A percentile compares a stretch with the other conserved stretches of the same genome.
Conservation (phyloP, 2,888 invertebrate genomes). For the Diadromus collaris region DNA sequence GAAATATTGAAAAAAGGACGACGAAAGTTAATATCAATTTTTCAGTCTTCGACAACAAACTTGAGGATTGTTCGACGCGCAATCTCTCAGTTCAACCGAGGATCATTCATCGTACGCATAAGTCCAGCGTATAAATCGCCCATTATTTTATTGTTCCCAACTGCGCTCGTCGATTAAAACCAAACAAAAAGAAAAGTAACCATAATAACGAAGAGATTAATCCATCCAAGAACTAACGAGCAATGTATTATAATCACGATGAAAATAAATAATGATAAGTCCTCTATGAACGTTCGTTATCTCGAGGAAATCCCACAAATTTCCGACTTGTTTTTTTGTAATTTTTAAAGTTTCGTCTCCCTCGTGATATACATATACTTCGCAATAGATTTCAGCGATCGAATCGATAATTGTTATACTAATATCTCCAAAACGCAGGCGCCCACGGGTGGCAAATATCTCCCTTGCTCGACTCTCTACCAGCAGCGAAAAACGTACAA, state of each 20-base stretch:
- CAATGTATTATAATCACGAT: neutral
- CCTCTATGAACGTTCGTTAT: neutral
- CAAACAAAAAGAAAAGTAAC: neutral
- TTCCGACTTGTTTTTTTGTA: neutral
- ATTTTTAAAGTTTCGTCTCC: neutral
- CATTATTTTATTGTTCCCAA: neutral
- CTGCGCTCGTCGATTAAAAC: neutral
- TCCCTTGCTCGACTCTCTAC: neutral
- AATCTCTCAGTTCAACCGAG: neutral
- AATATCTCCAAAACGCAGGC: neutral
- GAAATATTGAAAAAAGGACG: neutral
- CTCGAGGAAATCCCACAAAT: neutral
- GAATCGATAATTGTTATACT: neutral
- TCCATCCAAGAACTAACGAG: neutral
- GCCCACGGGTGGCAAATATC: conserved; percentile 9
- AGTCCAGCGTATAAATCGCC: neutral
- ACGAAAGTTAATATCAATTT: neutral
- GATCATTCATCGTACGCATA: neutral
- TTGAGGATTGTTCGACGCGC: neutral
- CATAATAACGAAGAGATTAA: neutral
- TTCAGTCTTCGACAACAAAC: neutral
- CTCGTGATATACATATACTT: neutral
- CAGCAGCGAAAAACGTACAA: conserved; percentile 61
- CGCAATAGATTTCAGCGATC: neutral
- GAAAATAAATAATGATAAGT: neutral